Percentiles rank a stretch among this genome's conserved stretches.
Evolutionary conservation across 1,140 invertebrate species (phyloP).

Genomic region (Aradophagus sp.): DNA sequence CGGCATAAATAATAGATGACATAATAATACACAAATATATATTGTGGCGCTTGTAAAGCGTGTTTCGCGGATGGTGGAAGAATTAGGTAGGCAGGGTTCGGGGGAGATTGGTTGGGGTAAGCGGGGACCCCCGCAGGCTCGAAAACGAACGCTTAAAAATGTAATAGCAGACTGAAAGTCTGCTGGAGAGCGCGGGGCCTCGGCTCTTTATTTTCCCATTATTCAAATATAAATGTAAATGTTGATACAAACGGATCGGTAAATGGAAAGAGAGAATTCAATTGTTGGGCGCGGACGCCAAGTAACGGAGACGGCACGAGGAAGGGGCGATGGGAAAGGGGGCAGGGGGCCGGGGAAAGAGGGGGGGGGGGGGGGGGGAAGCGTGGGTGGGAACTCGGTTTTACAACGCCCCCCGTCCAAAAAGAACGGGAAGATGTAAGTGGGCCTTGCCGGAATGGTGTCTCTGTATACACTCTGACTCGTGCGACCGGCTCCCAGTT

Average conservation of each 20-base stretch:
- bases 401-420: too few species aligned
- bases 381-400: background rate
- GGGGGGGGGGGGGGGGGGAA: conserved; percentile 37
- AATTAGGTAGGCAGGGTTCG: conserved; percentile 44
- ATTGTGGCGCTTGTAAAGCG: conserved; percentile 21
- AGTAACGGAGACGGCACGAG: conserved; percentile 55
- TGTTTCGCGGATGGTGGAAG: conserved; percentile 42
- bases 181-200: conserved; percentile 59
- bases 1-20: conserved; percentile 49
- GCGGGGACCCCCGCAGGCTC: conserved; percentile 68
- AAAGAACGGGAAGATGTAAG: too few species aligned
- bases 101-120: conserved; percentile 57
- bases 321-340: conserved; percentile 24
- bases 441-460: too few species aligned
- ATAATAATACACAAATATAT: conserved; percentile 53
- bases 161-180: conserved; percentile 71
- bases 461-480: too few species aligned
- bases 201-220: conserved; percentile 74
- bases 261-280: conserved; percentile 76
- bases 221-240: conserved; percentile 77
- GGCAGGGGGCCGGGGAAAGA: conserved; percentile 16
- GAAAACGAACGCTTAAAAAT: conserved; percentile 75
- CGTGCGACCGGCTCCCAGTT: too few species aligned
- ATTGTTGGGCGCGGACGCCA: conserved; percentile 68
- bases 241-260: conserved; percentile 76